phyloP scores from a whole-genome alignment of 2,113 vertebrate species.

The Alexandromys fortis region DNA sequence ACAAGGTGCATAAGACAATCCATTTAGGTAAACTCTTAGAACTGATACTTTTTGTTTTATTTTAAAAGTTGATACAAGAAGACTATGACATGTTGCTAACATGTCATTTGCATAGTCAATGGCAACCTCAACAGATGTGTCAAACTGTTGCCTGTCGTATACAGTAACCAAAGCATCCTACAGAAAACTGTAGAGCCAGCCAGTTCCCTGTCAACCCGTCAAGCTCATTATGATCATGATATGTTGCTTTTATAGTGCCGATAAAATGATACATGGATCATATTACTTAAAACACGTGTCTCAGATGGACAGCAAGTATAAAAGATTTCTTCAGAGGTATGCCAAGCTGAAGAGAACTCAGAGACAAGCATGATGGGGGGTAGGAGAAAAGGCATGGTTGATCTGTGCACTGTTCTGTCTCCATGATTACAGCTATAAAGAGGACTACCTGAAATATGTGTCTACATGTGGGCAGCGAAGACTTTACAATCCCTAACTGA shows the following conservation, averaged over 20 bases:
- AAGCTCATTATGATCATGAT: neutral
- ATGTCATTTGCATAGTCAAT: slow-evolving; percentile 25
- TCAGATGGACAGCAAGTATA: slow-evolving; percentile 34
- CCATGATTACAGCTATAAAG: neutral
- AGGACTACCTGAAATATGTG: neutral
- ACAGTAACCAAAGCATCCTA: neutral
- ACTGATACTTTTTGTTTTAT: slow-evolving; percentile 18
- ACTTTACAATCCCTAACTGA: slow-evolving; percentile 12
- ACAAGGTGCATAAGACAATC: neutral
- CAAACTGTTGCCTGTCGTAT: neutral
- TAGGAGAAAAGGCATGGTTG: neutral
- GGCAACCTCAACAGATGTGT: neutral
- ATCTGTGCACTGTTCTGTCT: neutral
- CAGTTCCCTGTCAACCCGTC: neutral
- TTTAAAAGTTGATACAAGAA: slow-evolving; percentile 15
- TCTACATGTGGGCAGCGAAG: slow-evolving; percentile 18
- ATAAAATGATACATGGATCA: neutral
- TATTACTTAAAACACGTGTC: neutral
- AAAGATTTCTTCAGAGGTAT: slow-evolving; percentile 44
- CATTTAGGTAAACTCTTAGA: neutral
- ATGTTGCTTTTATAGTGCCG: neutral
- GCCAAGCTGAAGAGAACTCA: neutral
- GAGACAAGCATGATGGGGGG: neutral
- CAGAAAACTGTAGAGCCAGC: neutral
- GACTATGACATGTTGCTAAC: neutral